A percentile compares a stretch with the other conserved stretches of the same genome.
phyloP scores from a whole-genome alignment of 1,140 invertebrate species.

The Drosophila pruinosa region DNA sequence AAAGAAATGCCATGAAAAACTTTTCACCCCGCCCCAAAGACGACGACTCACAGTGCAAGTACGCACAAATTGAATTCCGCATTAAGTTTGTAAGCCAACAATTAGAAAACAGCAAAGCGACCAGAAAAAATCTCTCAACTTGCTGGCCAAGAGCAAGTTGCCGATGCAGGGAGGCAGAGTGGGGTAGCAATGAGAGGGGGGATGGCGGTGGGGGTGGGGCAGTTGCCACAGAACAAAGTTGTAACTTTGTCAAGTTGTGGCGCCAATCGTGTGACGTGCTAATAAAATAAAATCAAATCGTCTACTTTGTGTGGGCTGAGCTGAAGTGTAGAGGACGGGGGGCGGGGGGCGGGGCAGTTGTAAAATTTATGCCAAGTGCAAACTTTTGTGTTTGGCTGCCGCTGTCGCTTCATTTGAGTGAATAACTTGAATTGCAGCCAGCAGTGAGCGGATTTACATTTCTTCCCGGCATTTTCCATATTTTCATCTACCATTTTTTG shows the following conservation, averaged over 20 bases:
- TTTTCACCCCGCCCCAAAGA: constrained; percentile 12
- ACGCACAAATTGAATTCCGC: constrained; percentile 74
- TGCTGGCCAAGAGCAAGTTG: constrained; percentile 40
- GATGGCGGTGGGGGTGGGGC: not conserved
- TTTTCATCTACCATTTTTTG: constrained; percentile 4
- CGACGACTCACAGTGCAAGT: constrained; percentile 26
- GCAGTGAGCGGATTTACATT: constrained; percentile 51
- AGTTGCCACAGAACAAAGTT: constrained; percentile 57
- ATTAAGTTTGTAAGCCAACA: constrained; percentile 80
- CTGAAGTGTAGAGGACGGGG: not conserved
- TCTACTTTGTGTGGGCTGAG: constrained; percentile 1
- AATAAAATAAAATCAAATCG: constrained; percentile 74
- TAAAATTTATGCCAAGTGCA: constrained; percentile 77
- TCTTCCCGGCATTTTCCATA: constrained; percentile 20
- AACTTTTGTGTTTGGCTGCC: constrained; percentile 71
- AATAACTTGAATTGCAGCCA: constrained; percentile 78
- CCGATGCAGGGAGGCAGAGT: not conserved
- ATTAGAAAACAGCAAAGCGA: constrained; percentile 78
- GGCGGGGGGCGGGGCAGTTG: not conserved
- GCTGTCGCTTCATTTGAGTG: constrained; percentile 72
- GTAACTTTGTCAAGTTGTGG: constrained; percentile 77
- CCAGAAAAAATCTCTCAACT: constrained; percentile 54
- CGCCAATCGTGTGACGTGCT: constrained; percentile 79
- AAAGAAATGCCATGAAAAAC: constrained; percentile 44
- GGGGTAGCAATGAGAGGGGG: not conserved